Evolutionary conservation across 1,140 invertebrate genomes (phyloP).

Genomic region (Drosophila varians): DNA sequence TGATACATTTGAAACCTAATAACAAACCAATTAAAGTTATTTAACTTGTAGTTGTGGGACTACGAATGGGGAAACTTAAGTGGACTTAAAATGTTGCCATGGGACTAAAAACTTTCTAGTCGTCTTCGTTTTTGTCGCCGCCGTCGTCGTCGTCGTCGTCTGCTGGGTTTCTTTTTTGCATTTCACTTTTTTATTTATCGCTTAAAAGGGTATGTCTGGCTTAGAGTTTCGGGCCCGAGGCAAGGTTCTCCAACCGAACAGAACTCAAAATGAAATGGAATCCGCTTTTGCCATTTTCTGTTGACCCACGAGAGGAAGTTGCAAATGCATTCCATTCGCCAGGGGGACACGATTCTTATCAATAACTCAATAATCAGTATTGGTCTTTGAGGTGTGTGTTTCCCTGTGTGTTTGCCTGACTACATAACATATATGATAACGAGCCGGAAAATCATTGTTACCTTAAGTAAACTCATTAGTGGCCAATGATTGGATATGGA

Average conservation of each 20-base stretch:
- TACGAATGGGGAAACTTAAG: constrained; percentile 56
- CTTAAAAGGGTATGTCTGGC: constrained; percentile 59
- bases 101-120: constrained; percentile 51
- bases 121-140: constrained; percentile 9
- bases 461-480: constrained; percentile 31
- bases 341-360: constrained; percentile 15
- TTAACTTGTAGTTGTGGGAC: background rate
- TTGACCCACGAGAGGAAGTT: constrained; percentile 62
- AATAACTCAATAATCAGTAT: constrained; percentile 29
- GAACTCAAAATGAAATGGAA: constrained; percentile 24
- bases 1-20: background rate
- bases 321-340: constrained; percentile 51
- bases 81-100: constrained; percentile 61
- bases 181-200: constrained; percentile 51
- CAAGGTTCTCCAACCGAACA: constrained; percentile 34
- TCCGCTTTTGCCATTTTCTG: constrained; percentile 40
- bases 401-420: constrained; percentile 27
- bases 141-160: constrained; percentile 12
- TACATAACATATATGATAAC: too few relatives aligned
- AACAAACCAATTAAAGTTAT: constrained; percentile 1
- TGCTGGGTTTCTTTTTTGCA: constrained; percentile 66
- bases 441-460: constrained; percentile 19
- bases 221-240: constrained; percentile 34
- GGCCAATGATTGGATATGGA: constrained; percentile 8
- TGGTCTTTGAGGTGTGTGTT: constrained; percentile 21